Evolutionary conservation across 1,140 invertebrate species (phyloP).

Genomic region (Euura saliciscinereae): DNA sequence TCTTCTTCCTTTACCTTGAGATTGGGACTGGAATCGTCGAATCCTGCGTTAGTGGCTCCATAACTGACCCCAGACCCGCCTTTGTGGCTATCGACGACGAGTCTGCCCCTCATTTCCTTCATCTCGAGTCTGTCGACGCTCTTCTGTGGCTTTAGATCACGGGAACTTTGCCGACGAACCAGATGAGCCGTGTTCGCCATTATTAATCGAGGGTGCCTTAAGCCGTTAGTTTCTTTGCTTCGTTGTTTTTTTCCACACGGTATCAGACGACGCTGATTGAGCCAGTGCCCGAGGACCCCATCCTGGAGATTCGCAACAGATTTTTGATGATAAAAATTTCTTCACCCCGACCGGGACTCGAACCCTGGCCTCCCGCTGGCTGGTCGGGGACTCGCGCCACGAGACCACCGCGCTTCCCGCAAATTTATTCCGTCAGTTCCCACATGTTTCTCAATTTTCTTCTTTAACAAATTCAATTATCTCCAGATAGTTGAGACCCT

Average conservation of each 20-base stretch:
- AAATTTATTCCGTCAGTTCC: too few relatives aligned
- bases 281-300: background rate
- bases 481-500: too few relatives aligned
- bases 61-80: conserved; percentile 68
- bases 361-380: too few relatives aligned
- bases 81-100: conserved; percentile 78
- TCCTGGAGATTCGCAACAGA: too few relatives aligned
- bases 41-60: conserved; percentile 85
- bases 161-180: conserved; percentile 83
- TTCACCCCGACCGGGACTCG: too few relatives aligned
- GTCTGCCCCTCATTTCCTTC: conserved; percentile 80
- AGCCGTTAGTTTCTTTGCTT: conserved; percentile 16
- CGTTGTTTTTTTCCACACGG: background rate
- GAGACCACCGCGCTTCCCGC: too few relatives aligned
- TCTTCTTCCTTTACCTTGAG: conserved; percentile 49
- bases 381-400: too few relatives aligned
- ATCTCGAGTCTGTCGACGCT: conserved; percentile 85
- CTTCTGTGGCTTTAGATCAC: conserved; percentile 80
- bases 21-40: conserved; percentile 81
- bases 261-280: background rate
- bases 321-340: too few relatives aligned
- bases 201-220: conserved; percentile 24
- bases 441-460: too few relatives aligned
- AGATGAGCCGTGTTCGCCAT: conserved; percentile 92
- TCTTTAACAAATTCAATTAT: too few relatives aligned